A percentile compares a stretch with the other conserved stretches of the same genome.
phyloP scores from a whole-genome alignment of 1,140 invertebrate genomes.

The Charaxes varanes region DNA sequence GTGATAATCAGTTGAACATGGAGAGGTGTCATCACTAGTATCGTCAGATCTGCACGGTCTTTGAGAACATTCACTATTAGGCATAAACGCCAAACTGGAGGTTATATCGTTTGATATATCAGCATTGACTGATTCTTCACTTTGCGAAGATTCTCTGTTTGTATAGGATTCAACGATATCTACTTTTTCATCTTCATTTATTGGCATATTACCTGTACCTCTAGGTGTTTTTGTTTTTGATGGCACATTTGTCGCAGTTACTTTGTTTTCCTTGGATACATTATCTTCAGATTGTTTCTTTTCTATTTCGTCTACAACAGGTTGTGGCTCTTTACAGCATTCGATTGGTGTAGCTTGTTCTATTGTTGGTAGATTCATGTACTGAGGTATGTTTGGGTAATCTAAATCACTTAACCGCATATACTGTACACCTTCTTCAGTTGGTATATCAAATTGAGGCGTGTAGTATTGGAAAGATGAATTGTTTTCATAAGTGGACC shows the following conservation, averaged over 20 bases:
- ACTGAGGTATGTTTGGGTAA: slow-evolving; percentile 49
- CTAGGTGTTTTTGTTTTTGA: slow-evolving; percentile 8
- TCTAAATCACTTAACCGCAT: slow-evolving; percentile 58
- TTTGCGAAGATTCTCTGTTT: slow-evolving; percentile 42
- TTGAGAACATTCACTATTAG: slow-evolving; percentile 58
- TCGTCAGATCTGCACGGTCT: slow-evolving; percentile 38
- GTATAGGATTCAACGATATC: slow-evolving; percentile 26
- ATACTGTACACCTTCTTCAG: slow-evolving; percentile 54
- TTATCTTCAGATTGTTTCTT: slow-evolving; percentile 9
- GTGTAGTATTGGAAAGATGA: slow-evolving; percentile 49
- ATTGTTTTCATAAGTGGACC: slow-evolving; percentile 50
- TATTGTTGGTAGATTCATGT: slow-evolving; percentile 48
- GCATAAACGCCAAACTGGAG: slow-evolving; percentile 62
- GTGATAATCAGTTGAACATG: slow-evolving; percentile 64
- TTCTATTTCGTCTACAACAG: slow-evolving; percentile 10
- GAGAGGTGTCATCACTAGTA: slow-evolving; percentile 62
- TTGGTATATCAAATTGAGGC: slow-evolving; percentile 44
- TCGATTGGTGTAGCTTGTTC: slow-evolving; percentile 36
- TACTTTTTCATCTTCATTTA: slow-evolving; percentile 32
- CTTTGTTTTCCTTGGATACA: background rate
- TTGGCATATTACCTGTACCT: too few species aligned
- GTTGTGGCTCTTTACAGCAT: slow-evolving; percentile 15
- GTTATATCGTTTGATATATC: slow-evolving; percentile 63
- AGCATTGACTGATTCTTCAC: slow-evolving; percentile 58
- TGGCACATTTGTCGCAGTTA: background rate